Evolutionary conservation across 1,140 invertebrate genomes (phyloP), one percentile per base, ranked within the genome.

Genomic region (Aphaenogaster ashmeadi): DNA sequence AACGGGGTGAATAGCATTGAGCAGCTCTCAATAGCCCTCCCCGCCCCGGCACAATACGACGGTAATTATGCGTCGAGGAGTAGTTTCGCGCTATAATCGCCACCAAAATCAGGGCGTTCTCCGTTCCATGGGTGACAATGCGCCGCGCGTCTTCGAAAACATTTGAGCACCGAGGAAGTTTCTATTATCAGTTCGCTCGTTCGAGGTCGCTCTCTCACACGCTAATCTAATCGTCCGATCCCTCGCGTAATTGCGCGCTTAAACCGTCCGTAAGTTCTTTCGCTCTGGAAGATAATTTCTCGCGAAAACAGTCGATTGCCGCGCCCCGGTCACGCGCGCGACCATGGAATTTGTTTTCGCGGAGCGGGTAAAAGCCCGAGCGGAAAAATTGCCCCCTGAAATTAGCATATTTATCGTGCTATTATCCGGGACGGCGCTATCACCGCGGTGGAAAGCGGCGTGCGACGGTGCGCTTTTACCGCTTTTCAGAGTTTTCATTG

Each of bases 381-480:
- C 38, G 47, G 54, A 89, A 83, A 90, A 81, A 87, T 90, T 83
- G 62, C 60, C n/a, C 21, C n/a, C 38, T 74, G 81, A 66, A 90
- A 91, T 91, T 88, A 89, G 89, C 89, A 91, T 89, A 91, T 89
- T 91, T 89, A 72, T 85, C 89, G 75, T 13, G 52, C 66, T 56
- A 89, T 79, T 87, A 87, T 74, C 64, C 67, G 56, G 7, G 64
- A 27, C 47, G 38, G 86, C 58, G 79, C 83, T 77, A 88, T 86
- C 86, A 81, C 64, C 41, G 11, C 54, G 80, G 7, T 56, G 41
- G 69, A 47, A 72, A 80, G 8, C 13, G 74, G 38, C 18, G 74
- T 3, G 18, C n/a, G 15, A 54, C 13, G 11, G 13, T 38, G 36
- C 21, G 21, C 21, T 33, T 77, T 52, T 54, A 44, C 21, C 44